Conservation (phyloP, 92 coral and sea anemone species). For the Zoanthus sansibaricus region DNA sequence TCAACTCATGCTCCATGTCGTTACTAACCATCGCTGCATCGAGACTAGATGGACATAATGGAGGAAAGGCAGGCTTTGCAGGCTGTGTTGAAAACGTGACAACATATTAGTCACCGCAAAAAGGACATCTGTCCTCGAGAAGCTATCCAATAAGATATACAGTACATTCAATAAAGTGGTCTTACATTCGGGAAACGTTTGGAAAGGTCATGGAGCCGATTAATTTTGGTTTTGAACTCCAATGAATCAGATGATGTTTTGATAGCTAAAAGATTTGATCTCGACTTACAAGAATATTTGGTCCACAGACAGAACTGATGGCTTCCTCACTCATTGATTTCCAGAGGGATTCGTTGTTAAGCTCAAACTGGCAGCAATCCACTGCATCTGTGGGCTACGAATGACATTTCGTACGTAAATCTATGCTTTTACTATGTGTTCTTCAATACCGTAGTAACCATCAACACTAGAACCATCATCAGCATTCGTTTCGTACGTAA, state of each 20-base stretch:
- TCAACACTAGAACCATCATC: too few species aligned
- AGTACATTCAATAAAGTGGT: too few species aligned
- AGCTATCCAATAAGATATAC: too few species aligned
- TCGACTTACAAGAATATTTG: constrained; percentile 80
- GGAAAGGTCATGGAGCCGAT: too few species aligned
- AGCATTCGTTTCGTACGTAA: too few species aligned
- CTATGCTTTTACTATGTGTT: too few species aligned
- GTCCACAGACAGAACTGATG: constrained; percentile 88
- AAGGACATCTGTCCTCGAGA: too few species aligned
- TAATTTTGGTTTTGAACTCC: too few species aligned
- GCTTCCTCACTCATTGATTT: constrained; percentile 99
- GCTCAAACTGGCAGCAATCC: constrained; percentile 93
- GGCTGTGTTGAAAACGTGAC: constrained; percentile 59
- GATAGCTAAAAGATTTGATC: not conserved
- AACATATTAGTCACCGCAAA: too few species aligned
- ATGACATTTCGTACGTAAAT: too few species aligned
- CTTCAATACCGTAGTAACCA: too few species aligned
- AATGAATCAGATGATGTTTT: not conserved
- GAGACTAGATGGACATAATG: constrained; percentile 84
- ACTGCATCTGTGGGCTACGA: constrained; percentile 89
- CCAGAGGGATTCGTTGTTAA: constrained; percentile 92
- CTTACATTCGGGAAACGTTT: too few species aligned
- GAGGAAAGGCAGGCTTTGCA: constrained; percentile 82
- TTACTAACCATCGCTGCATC: constrained; percentile 94
- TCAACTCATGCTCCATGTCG: constrained; percentile 92